Evolutionary conservation across 2,888 invertebrate species (phyloP).

Genomic region (Ormyrus pomaceus): DNA sequence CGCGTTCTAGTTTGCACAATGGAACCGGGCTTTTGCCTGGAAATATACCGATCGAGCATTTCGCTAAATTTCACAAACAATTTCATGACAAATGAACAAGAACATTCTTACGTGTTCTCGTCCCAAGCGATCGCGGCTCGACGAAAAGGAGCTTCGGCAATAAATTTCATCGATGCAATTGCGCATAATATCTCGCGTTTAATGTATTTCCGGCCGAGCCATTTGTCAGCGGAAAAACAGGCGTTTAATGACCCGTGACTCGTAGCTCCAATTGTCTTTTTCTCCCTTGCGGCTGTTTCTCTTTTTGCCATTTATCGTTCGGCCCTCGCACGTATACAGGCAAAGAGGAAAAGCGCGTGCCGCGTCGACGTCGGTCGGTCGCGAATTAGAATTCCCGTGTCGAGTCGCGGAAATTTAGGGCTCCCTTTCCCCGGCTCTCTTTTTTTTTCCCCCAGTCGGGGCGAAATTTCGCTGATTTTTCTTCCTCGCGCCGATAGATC

Average conservation of each 20-base stretch:
- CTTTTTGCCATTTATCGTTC: constrained; percentile 17
- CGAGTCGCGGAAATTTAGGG: constrained; percentile 25
- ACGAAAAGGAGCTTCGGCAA: no score
- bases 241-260: constrained; percentile 26
- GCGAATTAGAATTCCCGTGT: constrained; percentile 38
- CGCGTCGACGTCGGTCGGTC: not conserved
- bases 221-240: constrained; percentile 16
- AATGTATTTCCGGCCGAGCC: constrained; percentile 15
- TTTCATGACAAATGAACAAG: not conserved
- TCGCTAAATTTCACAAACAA: no score
- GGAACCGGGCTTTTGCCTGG: no score
- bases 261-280: constrained; percentile 37
- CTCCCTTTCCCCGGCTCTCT: not conserved
- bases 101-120: not conserved
- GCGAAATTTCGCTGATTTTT: constrained; percentile 44
- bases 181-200: not conserved
- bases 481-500: not conserved
- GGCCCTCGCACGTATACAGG: not conserved
- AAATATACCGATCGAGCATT: no score
- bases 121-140: no score
- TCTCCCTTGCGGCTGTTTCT: not conserved
- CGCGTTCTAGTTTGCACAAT: no score
- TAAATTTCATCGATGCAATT: no score
- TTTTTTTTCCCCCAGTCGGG: not conserved
- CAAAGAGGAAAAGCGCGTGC: not conserved